phyloP scores from a whole-genome alignment of 2,113 vertebrate species.

The Prionailurus viverrinus region DNA sequence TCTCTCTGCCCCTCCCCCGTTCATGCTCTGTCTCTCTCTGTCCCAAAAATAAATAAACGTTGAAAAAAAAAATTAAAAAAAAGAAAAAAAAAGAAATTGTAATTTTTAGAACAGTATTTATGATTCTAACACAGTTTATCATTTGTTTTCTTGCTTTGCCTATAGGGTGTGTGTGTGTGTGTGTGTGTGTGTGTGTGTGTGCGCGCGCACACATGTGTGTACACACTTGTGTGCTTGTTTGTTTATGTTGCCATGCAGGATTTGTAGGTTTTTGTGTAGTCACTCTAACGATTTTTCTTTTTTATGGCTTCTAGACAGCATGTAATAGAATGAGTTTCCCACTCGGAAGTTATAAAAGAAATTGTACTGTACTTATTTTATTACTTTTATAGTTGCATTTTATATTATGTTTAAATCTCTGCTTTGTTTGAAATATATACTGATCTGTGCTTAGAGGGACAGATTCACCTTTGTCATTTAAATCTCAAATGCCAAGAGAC shows the following conservation, averaged over 20 bases:
- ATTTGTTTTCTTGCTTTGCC: background rate
- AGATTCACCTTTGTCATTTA: conserved; percentile 41
- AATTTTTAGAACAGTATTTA: conserved; percentile 30
- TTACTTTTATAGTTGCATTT: conserved; percentile 11
- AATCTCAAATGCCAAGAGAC: background rate
- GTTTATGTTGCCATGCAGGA: background rate
- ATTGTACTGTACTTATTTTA: background rate
- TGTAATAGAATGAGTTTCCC: background rate
- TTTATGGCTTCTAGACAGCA: background rate
- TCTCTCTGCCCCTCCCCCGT: no score
- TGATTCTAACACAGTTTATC: conserved; percentile 28
- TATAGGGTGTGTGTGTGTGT: background rate
- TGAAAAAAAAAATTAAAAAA: no score
- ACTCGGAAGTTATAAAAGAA: background rate
- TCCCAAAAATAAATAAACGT: no score
- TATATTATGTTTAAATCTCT: conserved; percentile 13
- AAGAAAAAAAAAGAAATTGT: background rate
- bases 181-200: background rate
- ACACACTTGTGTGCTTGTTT: background rate
- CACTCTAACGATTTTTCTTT: background rate
- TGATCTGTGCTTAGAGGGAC: background rate
- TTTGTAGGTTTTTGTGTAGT: conserved; percentile 20
- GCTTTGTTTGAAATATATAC: background rate
- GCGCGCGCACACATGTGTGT: no score
- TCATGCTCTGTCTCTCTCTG: no score